These are phyloP conservation scores for Brachionus sp. DNA, from an alignment of 1,140 invertebrate genomes.

Conservation along the genomic window DNA sequence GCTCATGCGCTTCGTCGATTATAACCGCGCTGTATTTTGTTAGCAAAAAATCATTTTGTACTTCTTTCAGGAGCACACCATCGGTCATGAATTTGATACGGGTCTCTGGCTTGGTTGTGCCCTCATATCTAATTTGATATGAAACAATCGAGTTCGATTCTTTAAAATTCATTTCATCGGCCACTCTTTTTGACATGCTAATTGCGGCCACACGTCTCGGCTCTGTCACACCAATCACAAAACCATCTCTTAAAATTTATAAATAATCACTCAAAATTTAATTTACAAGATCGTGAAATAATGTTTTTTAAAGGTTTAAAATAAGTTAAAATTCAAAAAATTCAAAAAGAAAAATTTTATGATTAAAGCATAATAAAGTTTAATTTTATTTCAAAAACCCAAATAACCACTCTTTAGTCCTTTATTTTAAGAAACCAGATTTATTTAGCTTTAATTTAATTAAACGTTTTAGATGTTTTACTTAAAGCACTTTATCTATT, in stretches of 20 bases:
- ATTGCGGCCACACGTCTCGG: conserved; percentile 94
- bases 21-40: conserved; percentile 85
- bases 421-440: too few relatives aligned
- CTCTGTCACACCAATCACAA: conserved; percentile 91
- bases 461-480: too few relatives aligned
- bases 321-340: too few relatives aligned
- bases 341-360: too few relatives aligned
- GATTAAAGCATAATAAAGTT: too few relatives aligned
- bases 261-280: too few relatives aligned
- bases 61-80: conserved; percentile 85
- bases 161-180: conserved; percentile 76
- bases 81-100: conserved; percentile 99
- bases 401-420: too few relatives aligned
- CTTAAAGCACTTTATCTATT: too few relatives aligned
- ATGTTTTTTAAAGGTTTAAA: too few relatives aligned
- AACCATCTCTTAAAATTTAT: conserved; percentile 62
- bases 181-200: conserved; percentile 89
- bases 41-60: conserved; percentile 54
- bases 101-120: conserved; percentile 80
- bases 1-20: conserved; percentile 95
- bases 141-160: conserved; percentile 66
- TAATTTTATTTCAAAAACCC: too few relatives aligned
- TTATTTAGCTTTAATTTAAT: too few relatives aligned
- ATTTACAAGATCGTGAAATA: too few relatives aligned
- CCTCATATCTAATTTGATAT: conserved; percentile 92